Evolutionary conservation across 2,113 vertebrate species (phyloP).

Genomic region (Dissostichus mawsoni): DNA sequence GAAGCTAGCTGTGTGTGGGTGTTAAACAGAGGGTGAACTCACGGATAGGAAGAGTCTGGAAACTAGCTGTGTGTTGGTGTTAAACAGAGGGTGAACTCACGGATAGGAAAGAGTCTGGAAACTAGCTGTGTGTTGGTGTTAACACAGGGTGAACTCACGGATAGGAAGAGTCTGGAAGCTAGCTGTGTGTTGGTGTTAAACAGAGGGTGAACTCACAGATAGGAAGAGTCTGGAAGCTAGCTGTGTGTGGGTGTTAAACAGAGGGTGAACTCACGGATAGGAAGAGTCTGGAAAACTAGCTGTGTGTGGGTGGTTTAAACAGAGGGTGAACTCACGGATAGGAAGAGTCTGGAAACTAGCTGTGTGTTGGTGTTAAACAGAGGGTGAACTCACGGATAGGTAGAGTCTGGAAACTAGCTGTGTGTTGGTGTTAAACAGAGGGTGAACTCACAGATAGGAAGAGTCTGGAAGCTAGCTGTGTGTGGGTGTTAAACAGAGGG

Average conservation of each 20-base stretch:
- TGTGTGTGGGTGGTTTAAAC: too few species aligned
- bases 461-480: constrained; percentile 81
- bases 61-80: constrained; percentile 46
- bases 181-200: too few species aligned
- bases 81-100: constrained; percentile 85
- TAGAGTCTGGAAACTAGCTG: constrained; percentile 89
- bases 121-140: too few species aligned
- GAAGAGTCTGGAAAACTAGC: too few species aligned
- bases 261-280: too few species aligned
- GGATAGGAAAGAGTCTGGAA: constrained; percentile 96
- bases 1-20: constrained; percentile 31
- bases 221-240: too few species aligned
- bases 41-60: constrained; percentile 97
- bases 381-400: constrained; percentile 92
- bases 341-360: constrained; percentile 47
- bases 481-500: neutral
- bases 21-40: constrained; percentile 78
- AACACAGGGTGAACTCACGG: constrained; percentile 87
- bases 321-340: too few species aligned
- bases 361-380: too few species aligned
- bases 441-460: constrained; percentile 94
- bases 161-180: constrained; percentile 95
- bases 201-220: too few species aligned
- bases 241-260: too few species aligned
- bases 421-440: neutral